A percentile compares a stretch with the other conserved stretches of the same genome.
Conservation (phyloP, 2,888 invertebrate species). For the Zootermopsis nevadensis region DNA sequence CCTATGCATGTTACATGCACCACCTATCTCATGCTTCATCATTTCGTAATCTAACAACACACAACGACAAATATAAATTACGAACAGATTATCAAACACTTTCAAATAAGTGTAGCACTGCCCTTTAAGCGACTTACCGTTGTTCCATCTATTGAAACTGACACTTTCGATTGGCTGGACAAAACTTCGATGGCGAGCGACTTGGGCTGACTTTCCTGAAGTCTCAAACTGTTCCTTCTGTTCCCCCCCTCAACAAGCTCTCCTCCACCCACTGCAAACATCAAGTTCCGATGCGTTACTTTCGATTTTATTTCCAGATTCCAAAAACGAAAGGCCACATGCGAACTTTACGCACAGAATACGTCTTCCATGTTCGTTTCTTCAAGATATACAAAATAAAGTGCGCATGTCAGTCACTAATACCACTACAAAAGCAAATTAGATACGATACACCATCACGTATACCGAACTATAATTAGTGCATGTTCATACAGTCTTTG, state of each 20-base stretch:
- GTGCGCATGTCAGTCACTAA: no score
- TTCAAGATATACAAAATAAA: not conserved
- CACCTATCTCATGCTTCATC: no score
- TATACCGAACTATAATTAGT: no score
- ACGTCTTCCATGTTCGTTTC: not conserved
- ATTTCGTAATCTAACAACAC: no score
- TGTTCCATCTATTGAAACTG: conserved; percentile 68
- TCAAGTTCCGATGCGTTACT: not conserved
- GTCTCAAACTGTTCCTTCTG: conserved; percentile 57
- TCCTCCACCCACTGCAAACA: conserved; percentile 52
- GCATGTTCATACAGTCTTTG: no score
- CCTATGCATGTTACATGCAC: no score
- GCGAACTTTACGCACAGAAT: not conserved
- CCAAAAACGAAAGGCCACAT: not conserved
- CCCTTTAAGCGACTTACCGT: conserved; percentile 61
- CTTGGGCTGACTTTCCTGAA: conserved; percentile 59
- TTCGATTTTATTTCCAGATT: not conserved
- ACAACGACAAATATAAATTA: no score
- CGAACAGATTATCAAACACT: no score
- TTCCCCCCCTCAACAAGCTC: conserved; percentile 55
- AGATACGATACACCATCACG: no score
- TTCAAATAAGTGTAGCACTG: not conserved
- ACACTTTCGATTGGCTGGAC: conserved; percentile 65
- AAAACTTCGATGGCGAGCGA: conserved; percentile 64
- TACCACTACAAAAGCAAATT: no score